Evolutionary conservation across 2,888 invertebrate genomes (phyloP), one percentile per base, ranked within the genome.

Genomic region (Drosophila affinis): DNA sequence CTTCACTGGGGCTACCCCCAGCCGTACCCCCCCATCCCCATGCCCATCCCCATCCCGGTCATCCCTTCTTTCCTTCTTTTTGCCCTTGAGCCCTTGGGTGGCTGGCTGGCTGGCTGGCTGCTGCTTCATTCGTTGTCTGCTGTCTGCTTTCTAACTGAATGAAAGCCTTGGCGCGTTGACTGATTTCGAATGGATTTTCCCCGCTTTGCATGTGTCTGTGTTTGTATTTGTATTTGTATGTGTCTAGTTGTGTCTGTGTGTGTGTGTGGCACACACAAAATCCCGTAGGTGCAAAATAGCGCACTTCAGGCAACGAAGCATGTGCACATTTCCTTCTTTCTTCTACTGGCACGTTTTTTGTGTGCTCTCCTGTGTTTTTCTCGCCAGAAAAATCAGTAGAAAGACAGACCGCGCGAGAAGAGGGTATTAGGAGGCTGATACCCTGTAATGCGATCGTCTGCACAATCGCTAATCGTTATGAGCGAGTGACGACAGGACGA

Each of bases 271-370:
- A 60, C 73, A 67, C 67, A 64, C 72, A 67, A 85, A 79, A 75
- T 83, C 78, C 83, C 84, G 86, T 75, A 85, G 88, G 88, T 88
- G 80, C 86, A 84, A 88, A 82, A 84, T 87, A 74, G 82, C 85
- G 87, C 87, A 82, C 82, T 87, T 72, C 70, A 77, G 72, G 65
- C 88, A 87, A 72, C 83, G 80, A 79, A 76, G 76, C 88, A 78
- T 82, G 83, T 85, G 87, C 82, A 82, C 85, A 84, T 85, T 82
- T 68, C 45, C 52, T 46, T 58, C 54, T 67, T 49, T 73, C 34
- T 58, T 58, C 44, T 58, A 51, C 18, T 53, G 39, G 32, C 10
- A 39, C 48, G 46, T 68, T 21, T 60, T 70, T 70, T 55, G 44
- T 45, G 57, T 68, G 68, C 49, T 71, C 52, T 18, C 18, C 18